These are phyloP conservation scores for Drosophila paramelanica DNA, from an alignment of 2,888 invertebrate genomes.

Conservation along the genomic window DNA sequence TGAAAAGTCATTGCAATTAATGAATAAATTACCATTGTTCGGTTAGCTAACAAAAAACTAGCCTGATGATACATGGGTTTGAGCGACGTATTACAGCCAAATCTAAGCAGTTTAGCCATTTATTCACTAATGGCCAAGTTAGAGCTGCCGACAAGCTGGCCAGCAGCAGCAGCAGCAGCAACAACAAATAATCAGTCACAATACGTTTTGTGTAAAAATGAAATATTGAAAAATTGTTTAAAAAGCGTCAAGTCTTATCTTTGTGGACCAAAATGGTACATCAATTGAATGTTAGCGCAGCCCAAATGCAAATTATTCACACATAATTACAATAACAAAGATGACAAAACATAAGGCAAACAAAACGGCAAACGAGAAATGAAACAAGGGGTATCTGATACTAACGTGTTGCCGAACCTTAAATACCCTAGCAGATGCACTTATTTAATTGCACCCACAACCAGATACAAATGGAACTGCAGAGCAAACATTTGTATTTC, in stretches of 20 bases:
- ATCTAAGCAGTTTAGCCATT: constrained; percentile 42
- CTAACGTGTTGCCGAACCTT: background rate
- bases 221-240: constrained; percentile 40
- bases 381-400: constrained; percentile 8
- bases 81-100: constrained; percentile 52
- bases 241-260: constrained; percentile 54
- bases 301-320: constrained; percentile 70
- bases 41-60: constrained; percentile 28
- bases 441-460: too few relatives aligned
- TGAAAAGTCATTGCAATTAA: constrained; percentile 69
- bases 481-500: too few relatives aligned
- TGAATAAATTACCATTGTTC: constrained; percentile 58
- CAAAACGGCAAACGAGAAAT: constrained; percentile 37
- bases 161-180: background rate
- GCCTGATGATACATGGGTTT: constrained; percentile 49
- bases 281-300: constrained; percentile 57
- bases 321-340: constrained; percentile 68
- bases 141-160: constrained; percentile 5
- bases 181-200: constrained; percentile 28
- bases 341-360: constrained; percentile 36
- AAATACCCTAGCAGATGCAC: constrained; percentile 10
- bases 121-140: constrained; percentile 62
- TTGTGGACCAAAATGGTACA: constrained; percentile 57
- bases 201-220: constrained; percentile 36
- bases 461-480: too few relatives aligned